A percentile compares a stretch with the other conserved stretches of the same genome.
Evolutionary conservation across 2,888 invertebrate genomes (phyloP).

Genomic region (Entomobrya multifasciata): DNA sequence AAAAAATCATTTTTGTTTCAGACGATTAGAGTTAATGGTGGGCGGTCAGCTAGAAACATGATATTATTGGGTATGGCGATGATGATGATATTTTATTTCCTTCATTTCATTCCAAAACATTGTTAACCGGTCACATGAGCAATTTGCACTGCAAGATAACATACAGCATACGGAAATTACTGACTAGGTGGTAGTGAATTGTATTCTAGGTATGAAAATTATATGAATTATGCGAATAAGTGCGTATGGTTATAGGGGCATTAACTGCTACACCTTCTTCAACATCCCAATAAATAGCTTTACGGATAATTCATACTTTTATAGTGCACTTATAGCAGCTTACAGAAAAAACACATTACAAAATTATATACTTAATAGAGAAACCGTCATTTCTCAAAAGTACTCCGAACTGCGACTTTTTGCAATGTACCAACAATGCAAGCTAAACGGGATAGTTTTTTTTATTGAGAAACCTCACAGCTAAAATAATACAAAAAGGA

Average conservation of each 20-base stretch:
- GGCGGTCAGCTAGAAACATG: conserved; percentile 28
- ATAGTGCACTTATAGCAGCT: neutral
- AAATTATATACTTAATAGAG: neutral
- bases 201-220: neutral
- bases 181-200: too few species aligned
- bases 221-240: neutral
- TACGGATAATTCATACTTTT: too few species aligned
- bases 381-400: conserved; percentile 48
- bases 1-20: conserved; percentile 34
- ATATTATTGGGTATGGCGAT: neutral
- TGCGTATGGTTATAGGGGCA: neutral
- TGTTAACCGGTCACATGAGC: neutral
- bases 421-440: neutral
- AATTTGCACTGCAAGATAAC: neutral
- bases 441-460: conserved; percentile 42
- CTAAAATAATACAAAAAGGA: neutral
- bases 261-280: neutral
- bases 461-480: conserved; percentile 25
- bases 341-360: neutral
- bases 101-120: neutral
- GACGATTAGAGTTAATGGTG: conserved; percentile 39
- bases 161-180: too few species aligned
- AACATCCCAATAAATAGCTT: neutral
- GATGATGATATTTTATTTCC: conserved; percentile 21
- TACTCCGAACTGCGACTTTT: neutral